Conservation (phyloP, 2,113 vertebrate species). For the Osmerus mordax region DNA sequence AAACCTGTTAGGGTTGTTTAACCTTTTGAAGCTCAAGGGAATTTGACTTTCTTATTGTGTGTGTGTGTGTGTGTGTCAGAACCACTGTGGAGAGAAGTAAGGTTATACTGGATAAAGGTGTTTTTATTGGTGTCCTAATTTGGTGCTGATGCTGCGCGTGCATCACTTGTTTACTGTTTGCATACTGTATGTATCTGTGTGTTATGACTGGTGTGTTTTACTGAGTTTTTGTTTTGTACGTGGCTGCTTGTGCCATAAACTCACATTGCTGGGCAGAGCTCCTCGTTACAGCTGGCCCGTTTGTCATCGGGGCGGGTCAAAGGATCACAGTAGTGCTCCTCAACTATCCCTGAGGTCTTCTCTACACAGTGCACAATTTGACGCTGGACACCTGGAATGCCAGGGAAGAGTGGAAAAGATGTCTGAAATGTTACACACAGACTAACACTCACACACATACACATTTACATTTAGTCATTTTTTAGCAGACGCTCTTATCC, state of each 20-base stretch:
- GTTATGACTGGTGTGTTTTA: neutral
- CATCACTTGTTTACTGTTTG: too few relatives aligned
- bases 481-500: too few relatives aligned
- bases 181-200: neutral
- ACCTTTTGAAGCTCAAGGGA: neutral
- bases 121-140: neutral
- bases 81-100: too few relatives aligned
- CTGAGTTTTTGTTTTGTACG: neutral
- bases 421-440: neutral
- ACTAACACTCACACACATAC: neutral
- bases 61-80: neutral
- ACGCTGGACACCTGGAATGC: slow-evolving; percentile 79
- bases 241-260: slow-evolving; percentile 1
- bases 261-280: slow-evolving; percentile 85
- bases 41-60: neutral
- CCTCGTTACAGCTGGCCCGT: slow-evolving; percentile 78
- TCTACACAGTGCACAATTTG: slow-evolving; percentile 84
- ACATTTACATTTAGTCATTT: too few relatives aligned
- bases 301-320: slow-evolving; percentile 77
- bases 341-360: slow-evolving; percentile 77
- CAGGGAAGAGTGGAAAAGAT: neutral
- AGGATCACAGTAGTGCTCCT: slow-evolving; percentile 79
- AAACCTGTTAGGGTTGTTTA: neutral
- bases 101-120: neutral
- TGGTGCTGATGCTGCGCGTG: too few relatives aligned